These are phyloP conservation scores for Euglossa dilemma DNA, from an alignment of 1,140 invertebrate species.

Conservation along the genomic window DNA sequence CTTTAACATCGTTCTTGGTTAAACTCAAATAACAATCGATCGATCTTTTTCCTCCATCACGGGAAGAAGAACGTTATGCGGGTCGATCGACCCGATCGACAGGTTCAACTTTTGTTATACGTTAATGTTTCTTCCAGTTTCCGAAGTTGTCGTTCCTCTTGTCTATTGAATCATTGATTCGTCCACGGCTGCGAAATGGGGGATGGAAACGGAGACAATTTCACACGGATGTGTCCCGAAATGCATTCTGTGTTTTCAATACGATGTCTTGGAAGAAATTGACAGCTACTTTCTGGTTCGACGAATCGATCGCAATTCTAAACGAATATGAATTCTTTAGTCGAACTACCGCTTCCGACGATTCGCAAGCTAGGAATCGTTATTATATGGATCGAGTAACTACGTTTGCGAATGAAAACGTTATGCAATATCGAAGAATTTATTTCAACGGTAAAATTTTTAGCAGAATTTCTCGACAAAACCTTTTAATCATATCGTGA, in stretches of 20 bases:
- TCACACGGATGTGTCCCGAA: neutral
- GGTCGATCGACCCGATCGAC: conserved; percentile 28
- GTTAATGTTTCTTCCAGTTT: neutral
- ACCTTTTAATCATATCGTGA: too few species aligned
- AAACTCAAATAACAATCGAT: neutral
- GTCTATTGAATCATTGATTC: neutral
- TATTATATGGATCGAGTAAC: too few species aligned
- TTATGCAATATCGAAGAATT: too few species aligned
- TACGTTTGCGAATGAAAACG: too few species aligned
- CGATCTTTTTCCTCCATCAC: neutral
- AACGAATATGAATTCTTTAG: neutral
- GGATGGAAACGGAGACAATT: neutral
- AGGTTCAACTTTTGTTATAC: neutral
- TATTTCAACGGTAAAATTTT: too few species aligned
- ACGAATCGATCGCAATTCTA: neutral
- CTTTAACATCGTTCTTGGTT: neutral
- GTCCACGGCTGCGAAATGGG: neutral
- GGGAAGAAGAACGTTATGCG: neutral
- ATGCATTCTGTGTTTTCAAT: neutral
- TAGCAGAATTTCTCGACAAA: too few species aligned
- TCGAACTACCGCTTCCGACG: too few species aligned
- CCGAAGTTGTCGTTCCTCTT: neutral
- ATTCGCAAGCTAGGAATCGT: too few species aligned
- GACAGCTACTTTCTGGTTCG: neutral
- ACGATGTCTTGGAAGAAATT: neutral